Base-by-base conservation (phyloP, 2,113 vertebrate species). In the Gymnorhina tibicen region DNA sequence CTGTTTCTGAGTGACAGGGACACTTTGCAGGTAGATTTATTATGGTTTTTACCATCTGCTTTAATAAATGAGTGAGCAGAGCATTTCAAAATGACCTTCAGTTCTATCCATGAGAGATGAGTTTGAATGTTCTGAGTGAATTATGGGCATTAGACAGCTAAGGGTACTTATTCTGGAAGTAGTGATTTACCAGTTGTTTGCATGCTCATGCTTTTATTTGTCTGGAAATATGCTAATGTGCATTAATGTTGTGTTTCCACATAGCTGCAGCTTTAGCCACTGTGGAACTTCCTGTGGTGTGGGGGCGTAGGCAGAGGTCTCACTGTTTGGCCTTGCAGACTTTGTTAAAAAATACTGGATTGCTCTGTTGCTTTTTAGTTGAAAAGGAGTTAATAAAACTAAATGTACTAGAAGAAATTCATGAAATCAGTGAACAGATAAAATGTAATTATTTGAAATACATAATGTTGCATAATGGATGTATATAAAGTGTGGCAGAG, bases 1-100 rank as follows among this genome's bases (percentile, higher is more conserved):
- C 19, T 86, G 55, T 76, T 95, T 73, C 69, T 94, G 41, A 87
- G 69, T 86, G 75, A 58, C 55, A 3, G 85, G 59, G 53, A 67
- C 37, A 22, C 68, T 92, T 89, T 72, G 68, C 83, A 75, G 49
- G 49, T 91, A 60, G 79, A 77, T 92, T 93, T 96, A 85, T 96
- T 80, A 56, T 30, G 37, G 7, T 30, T 89, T 89, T 55, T 83
- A 80, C 87, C 78, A 92, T 92, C 82, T 94, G 72, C 63, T 93
- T 95, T 68, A 80, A 53, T 86, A 86, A 69, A 87, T 37, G 39
- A 94, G 37, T 11, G 63, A 88, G 62, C 62, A 63, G 52, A 89
- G 46, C 39, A 21, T 87, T 87, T 90, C 78, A 55, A 66, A 67
- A 49, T 77, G 80, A 64, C 66, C 85, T 96, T 94, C 1, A 1